These are phyloP conservation scores for Eumeta japonica DNA, from an alignment of 1,140 invertebrate genomes.

Conservation along the genomic window DNA sequence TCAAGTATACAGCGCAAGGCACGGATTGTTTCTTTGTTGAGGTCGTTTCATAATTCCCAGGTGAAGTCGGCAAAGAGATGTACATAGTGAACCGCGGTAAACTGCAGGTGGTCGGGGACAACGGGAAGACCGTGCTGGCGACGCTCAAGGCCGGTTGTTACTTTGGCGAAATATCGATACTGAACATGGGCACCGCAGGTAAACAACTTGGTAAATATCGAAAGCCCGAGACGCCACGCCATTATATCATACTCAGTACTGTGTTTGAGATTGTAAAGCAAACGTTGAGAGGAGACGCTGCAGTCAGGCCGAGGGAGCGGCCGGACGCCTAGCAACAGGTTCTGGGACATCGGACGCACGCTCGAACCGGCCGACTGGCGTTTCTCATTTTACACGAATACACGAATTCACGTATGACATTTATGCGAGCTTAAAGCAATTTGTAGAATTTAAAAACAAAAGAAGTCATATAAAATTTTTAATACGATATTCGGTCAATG, in stretches of 20 bases:
- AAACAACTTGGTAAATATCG: conserved; percentile 91
- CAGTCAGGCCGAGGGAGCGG: conserved; percentile 55
- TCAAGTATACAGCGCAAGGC: too few relatives aligned
- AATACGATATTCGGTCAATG: too few relatives aligned
- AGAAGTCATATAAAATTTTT: too few relatives aligned
- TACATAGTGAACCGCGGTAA: conserved; percentile 97
- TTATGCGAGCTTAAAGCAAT: too few relatives aligned
- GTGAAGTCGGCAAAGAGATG: conserved; percentile 98
- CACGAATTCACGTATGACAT: too few relatives aligned
- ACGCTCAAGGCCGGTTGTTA: conserved; percentile 96
- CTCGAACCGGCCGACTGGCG: not conserved
- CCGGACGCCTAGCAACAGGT: conserved; percentile 46
- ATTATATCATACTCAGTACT: conserved; percentile 38
- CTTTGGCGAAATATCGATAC: conserved; percentile 99
- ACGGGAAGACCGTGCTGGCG: conserved; percentile 94
- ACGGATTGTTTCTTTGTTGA: not conserved
- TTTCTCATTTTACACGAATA: too few relatives aligned
- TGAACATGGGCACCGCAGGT: conserved; percentile 99
- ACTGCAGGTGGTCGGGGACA: conserved; percentile 95
- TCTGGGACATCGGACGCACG: conserved; percentile 39
- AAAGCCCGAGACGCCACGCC: conserved; percentile 60
- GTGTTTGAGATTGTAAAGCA: conserved; percentile 39
- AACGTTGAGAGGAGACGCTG: conserved; percentile 55
- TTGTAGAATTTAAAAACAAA: too few relatives aligned
- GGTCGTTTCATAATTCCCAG: conserved; percentile 59